A percentile compares a stretch with the other conserved stretches of the same genome.
These are phyloP conservation scores for Geotrypetes seraphini DNA, from an alignment of 2,797 vertebrate species.

Conservation along the genomic window DNA sequence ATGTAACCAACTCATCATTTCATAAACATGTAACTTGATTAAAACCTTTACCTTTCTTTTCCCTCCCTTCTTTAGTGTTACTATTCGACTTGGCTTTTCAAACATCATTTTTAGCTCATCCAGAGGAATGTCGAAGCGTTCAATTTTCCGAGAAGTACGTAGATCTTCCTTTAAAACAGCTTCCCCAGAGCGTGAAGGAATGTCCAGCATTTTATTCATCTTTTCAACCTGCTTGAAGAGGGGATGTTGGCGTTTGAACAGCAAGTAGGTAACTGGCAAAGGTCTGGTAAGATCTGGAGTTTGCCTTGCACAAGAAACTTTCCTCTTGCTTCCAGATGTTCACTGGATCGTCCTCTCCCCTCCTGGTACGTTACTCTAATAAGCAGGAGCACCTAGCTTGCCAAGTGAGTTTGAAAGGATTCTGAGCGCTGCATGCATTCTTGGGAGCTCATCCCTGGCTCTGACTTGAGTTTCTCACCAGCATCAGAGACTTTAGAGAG, in stretches of 20 bases:
- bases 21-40: too few species aligned
- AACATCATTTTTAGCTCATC: constrained; percentile 55
- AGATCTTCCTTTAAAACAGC: constrained; percentile 25
- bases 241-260: not conserved
- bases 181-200: not conserved
- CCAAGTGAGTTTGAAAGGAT: not conserved
- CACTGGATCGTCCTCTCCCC: too few species aligned
- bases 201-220: not conserved
- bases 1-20: too few species aligned
- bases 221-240: not conserved
- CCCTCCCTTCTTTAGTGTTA: not conserved
- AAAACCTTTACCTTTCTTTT: constrained; percentile 10
- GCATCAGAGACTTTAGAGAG: not conserved
- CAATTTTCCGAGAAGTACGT: constrained; percentile 15
- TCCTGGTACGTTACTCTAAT: too few species aligned
- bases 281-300: too few species aligned
- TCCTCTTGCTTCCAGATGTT: too few species aligned
- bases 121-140: constrained; percentile 39
- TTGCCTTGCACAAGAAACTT: too few species aligned
- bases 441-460: not conserved
- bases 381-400: not conserved
- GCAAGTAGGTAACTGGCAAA: too few species aligned
- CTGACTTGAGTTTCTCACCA: not conserved
- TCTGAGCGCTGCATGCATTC: not conserved
- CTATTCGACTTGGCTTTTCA: constrained; percentile 31